A percentile compares a stretch with the other conserved stretches of the same genome.
Evolutionary conservation across 2,797 vertebrate species (phyloP).

Genomic region (Fratercula arctica): DNA sequence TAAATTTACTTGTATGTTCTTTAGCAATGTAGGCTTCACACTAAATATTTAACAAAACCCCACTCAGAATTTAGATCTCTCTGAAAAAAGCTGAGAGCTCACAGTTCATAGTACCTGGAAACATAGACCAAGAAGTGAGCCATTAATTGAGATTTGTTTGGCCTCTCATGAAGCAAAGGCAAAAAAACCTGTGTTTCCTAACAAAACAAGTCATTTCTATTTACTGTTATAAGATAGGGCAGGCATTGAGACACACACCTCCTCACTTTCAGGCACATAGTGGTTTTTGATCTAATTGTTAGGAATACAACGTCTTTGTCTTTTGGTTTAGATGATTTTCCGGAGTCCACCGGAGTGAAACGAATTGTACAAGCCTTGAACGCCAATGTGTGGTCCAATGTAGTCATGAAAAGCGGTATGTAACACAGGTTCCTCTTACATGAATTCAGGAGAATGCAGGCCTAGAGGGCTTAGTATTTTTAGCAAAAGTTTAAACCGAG

Average conservation of each 20-base stretch:
- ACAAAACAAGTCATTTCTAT: background rate
- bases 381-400: conserved; percentile 96
- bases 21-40: background rate
- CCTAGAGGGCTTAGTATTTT: background rate
- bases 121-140: background rate
- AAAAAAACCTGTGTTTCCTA: background rate
- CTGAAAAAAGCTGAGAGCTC: background rate
- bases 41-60: background rate
- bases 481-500: background rate
- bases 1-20: background rate
- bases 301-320: background rate
- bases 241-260: background rate
- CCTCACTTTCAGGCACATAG: rapidly evolving
- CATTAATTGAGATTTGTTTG: background rate
- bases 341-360: conserved; percentile 95
- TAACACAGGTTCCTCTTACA: background rate
- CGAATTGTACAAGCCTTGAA: conserved; percentile 95
- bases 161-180: background rate
- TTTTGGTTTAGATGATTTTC: conserved; percentile 89
- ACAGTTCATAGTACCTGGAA: background rate
- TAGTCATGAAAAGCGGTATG: conserved; percentile 94
- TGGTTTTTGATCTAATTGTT: rapidly evolving
- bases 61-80: background rate
- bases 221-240: rapidly evolving
- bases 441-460: background rate